These are phyloP conservation scores for Eulemur albifrons DNA, from an alignment of 2,797 vertebrate species.

Conservation along the genomic window DNA sequence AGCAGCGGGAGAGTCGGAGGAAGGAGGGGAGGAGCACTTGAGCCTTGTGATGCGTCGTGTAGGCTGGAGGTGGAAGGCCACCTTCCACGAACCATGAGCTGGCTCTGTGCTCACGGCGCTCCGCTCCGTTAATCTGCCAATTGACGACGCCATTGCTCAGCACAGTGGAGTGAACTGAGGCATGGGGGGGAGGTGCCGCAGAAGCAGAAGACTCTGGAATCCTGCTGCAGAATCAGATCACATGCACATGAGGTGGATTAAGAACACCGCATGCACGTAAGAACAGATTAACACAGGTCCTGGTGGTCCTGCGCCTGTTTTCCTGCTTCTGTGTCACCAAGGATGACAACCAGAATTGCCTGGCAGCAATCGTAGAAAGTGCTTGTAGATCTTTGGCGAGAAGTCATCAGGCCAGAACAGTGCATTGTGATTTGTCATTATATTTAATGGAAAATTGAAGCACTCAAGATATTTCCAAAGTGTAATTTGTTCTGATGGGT, in stretches of 20 bases:
- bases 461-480: slow-evolving; percentile 57
- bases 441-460: slow-evolving; percentile 74
- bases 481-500: slow-evolving; percentile 69
- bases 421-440: slow-evolving; percentile 71
- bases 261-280: accelerated
- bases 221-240: background rate
- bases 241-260: background rate
- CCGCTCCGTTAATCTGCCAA: background rate
- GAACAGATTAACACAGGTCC: background rate
- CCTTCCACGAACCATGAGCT: background rate
- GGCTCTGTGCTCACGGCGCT: background rate
- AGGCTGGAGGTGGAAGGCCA: background rate
- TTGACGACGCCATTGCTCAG: background rate
- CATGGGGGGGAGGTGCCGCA: background rate
- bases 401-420: slow-evolving; percentile 52
- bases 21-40: background rate
- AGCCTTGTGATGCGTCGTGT: background rate
- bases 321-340: background rate
- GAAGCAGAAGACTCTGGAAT: background rate
- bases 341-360: background rate
- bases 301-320: background rate
- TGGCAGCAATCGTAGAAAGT: slow-evolving; percentile 49
- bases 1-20: background rate
- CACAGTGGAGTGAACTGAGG: background rate
- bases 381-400: slow-evolving; percentile 67